phyloP scores from a whole-genome alignment of 2,888 invertebrate genomes.

The Auanema freiburgensis region DNA sequence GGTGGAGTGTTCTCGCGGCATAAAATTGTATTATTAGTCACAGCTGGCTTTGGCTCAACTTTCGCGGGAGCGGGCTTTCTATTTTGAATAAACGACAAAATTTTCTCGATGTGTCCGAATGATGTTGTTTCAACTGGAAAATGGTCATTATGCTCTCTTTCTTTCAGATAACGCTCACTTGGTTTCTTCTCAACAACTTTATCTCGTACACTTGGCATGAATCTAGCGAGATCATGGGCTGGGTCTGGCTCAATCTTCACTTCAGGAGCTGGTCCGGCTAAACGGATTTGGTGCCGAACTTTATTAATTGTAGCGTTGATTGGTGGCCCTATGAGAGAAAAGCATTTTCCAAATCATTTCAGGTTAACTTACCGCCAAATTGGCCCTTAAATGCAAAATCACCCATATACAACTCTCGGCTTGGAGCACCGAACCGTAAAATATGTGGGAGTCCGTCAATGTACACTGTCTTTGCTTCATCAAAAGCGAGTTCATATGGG shows the following conservation, averaged over 20 bases:
- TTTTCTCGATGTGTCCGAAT: too few species aligned
- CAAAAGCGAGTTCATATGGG: constrained; percentile 52
- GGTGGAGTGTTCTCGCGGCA: constrained; percentile 13
- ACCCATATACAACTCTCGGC: constrained; percentile 86
- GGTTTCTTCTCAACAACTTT: too few species aligned
- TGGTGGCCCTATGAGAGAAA: constrained; percentile 73
- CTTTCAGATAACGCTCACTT: too few species aligned
- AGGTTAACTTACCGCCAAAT: constrained; percentile 69
- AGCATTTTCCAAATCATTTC: not conserved
- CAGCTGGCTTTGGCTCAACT: too few species aligned
- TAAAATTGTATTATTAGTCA: too few species aligned
- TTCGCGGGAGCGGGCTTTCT: too few species aligned
- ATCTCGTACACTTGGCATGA: constrained; percentile 32
- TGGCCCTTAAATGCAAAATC: constrained; percentile 86
- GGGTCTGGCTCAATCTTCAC: constrained; percentile 83
- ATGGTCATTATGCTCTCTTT: too few species aligned
- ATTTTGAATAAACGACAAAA: too few species aligned
- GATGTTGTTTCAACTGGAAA: too few species aligned
- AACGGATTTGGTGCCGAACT: constrained; percentile 77
- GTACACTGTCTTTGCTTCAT: constrained; percentile 52
- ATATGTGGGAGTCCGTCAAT: constrained; percentile 68
- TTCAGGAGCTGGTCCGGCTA: constrained; percentile 89
- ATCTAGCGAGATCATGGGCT: constrained; percentile 75
- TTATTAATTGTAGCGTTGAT: constrained; percentile 80
- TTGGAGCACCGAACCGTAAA: constrained; percentile 86